Percentiles rank a stretch among this genome's conserved stretches.
Evolutionary conservation across 1,140 invertebrate genomes (phyloP).

Genomic region (Metaphire vulgaris): DNA sequence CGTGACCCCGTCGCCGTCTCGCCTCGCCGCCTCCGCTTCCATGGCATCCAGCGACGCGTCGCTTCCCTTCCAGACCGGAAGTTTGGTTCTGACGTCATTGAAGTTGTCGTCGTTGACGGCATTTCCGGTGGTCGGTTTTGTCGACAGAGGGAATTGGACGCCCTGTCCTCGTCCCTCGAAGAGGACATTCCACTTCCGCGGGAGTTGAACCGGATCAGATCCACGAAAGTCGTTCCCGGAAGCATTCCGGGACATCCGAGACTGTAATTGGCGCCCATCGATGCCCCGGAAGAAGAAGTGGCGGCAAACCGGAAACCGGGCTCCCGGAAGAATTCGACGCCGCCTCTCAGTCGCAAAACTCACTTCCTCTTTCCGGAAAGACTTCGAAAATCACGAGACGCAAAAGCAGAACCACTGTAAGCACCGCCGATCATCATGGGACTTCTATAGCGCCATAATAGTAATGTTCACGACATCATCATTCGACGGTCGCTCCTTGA

Average conservation of each 20-base stretch:
- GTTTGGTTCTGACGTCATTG: not conserved
- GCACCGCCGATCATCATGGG: not conserved
- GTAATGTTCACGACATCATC: not conserved
- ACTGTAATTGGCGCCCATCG: not conserved
- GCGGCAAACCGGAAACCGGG: not conserved
- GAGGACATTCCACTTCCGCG: not conserved
- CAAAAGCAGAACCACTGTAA: not conserved
- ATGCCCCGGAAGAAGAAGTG: not conserved
- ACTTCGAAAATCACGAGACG: not conserved
- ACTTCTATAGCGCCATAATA: too few species aligned
- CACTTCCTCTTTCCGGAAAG: not conserved
- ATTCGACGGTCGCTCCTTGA: not conserved
- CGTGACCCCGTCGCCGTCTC: not conserved
- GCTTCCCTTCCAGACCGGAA: not conserved
- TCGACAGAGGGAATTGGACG: not conserved
- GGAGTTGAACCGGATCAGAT: not conserved
- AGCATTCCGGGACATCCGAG: not conserved
- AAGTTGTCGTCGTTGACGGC: not conserved
- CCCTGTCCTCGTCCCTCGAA: not conserved
- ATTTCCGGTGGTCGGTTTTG: not conserved
- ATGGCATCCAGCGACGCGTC: slow-evolving; percentile 1
- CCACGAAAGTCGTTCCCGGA: not conserved
- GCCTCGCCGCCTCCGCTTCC: not conserved
- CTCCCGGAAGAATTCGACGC: not conserved
- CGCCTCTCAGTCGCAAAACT: not conserved